Percentiles rank a stretch among this genome's conserved stretches.
These are phyloP conservation scores for Anas georgica DNA, from an alignment of 2,797 vertebrate species.

Conservation along the genomic window DNA sequence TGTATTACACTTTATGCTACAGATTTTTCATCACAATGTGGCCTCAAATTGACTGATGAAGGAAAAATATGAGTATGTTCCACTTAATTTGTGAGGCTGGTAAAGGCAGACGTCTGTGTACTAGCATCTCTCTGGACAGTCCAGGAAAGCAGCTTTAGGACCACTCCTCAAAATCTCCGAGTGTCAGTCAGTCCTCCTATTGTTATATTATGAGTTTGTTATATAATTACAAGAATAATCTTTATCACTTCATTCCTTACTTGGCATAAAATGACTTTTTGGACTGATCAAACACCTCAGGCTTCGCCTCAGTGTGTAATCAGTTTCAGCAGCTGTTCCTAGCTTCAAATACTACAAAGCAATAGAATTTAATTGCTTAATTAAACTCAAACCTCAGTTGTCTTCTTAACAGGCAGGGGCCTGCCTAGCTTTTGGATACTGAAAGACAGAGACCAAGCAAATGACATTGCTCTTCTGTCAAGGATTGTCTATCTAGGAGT, in stretches of 20 bases:
- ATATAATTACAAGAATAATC: conserved; percentile 11
- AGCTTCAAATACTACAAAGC: conserved; percentile 53
- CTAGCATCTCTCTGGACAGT: not conserved
- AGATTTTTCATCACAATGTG: not conserved
- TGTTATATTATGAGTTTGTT: not conserved
- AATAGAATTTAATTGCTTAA: conserved; percentile 54
- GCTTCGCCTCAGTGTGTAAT: conserved; percentile 20
- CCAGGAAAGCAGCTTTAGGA: not conserved
- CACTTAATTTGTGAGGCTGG: not conserved
- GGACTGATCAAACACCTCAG: conserved; percentile 41
- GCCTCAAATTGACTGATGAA: not conserved
- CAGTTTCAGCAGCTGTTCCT: conserved; percentile 53
- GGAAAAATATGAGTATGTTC: not conserved
- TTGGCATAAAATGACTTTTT: conserved; percentile 35
- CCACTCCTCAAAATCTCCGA: not conserved
- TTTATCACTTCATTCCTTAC: not conserved
- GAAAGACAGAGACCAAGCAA: not conserved
- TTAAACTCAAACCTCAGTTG: conserved; percentile 54
- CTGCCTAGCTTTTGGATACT: not conserved
- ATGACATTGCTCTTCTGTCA: conserved; percentile 8
- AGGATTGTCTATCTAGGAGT: not conserved
- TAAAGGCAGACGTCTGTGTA: not conserved
- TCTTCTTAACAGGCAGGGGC: not conserved
- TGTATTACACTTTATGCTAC: not conserved
- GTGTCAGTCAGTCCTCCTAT: not conserved